These are phyloP conservation scores for Blennius ocellaris DNA, from an alignment of 2,113 vertebrate species.

Conservation along the genomic window DNA sequence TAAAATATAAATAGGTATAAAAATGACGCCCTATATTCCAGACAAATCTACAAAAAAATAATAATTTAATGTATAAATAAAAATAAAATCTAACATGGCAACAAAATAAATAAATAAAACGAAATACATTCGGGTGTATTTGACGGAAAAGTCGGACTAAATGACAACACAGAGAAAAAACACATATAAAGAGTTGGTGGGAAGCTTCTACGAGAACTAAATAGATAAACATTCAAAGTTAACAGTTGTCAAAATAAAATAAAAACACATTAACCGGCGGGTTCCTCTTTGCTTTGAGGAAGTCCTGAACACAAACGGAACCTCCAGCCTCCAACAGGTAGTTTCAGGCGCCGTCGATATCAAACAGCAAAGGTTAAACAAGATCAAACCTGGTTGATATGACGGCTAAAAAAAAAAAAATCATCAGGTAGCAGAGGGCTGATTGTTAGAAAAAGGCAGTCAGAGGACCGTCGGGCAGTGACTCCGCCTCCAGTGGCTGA, in stretches of 20 bases:
- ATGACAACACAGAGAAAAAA: constrained; percentile 14
- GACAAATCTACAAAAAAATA: constrained; percentile 63
- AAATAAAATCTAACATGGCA: constrained; percentile 34
- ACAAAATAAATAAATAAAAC: constrained; percentile 55
- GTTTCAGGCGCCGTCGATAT: background rate
- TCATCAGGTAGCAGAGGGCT: constrained; percentile 11
- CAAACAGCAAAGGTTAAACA: background rate
- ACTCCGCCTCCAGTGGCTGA: background rate
- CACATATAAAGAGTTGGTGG: background rate
- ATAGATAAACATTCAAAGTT: constrained; percentile 32
- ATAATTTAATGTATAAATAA: constrained; percentile 76
- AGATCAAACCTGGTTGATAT: background rate
- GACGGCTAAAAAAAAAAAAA: background rate
- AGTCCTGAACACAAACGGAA: background rate
- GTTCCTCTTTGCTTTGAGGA: constrained; percentile 36
- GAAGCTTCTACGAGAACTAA: background rate
- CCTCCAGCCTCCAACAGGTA: background rate
- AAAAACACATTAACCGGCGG: background rate
- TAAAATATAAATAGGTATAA: constrained; percentile 65
- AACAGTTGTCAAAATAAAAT: background rate
- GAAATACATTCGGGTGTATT: constrained; percentile 8
- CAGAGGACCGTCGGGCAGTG: constrained; percentile 19
- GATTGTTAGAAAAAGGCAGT: constrained; percentile 52
- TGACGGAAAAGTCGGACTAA: background rate
- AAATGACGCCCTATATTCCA: constrained; percentile 32